Conservation (phyloP, 2,113 vertebrate genomes). For the Malurus melanocephalus region DNA sequence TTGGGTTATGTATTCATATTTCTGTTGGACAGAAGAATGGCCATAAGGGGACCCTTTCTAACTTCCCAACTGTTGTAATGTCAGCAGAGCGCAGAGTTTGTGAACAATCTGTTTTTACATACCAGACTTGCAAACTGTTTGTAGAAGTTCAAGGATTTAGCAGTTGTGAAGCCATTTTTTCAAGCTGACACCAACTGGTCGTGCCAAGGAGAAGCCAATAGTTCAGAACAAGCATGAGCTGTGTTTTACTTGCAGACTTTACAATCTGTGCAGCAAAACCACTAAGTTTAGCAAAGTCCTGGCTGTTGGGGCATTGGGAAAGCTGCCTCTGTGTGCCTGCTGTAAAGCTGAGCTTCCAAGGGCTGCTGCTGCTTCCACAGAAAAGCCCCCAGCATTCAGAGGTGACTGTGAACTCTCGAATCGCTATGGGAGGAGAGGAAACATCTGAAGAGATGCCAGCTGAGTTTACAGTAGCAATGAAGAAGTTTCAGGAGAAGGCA, state of each 20-base stretch:
- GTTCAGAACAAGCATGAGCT: background rate
- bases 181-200: background rate
- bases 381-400: background rate
- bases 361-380: background rate
- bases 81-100: background rate
- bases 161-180: slow-evolving; percentile 26
- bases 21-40: slow-evolving; percentile 9
- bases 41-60: background rate
- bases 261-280: background rate
- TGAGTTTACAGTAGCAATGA: background rate
- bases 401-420: background rate
- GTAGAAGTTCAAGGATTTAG: slow-evolving; percentile 44
- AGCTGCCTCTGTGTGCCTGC: background rate
- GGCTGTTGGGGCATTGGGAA: background rate
- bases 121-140: slow-evolving; percentile 19
- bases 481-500: background rate
- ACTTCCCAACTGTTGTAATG: background rate
- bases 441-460: background rate
- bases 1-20: background rate
- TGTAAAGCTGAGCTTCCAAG: background rate
- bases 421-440: background rate
- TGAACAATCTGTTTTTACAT: slow-evolving; percentile 15
- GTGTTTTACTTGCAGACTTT: background rate
- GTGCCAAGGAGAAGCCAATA: slow-evolving; percentile 12
- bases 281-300: background rate